phyloP scores from a whole-genome alignment of 2,797 vertebrate species.

The Micrastur ruficollis region DNA sequence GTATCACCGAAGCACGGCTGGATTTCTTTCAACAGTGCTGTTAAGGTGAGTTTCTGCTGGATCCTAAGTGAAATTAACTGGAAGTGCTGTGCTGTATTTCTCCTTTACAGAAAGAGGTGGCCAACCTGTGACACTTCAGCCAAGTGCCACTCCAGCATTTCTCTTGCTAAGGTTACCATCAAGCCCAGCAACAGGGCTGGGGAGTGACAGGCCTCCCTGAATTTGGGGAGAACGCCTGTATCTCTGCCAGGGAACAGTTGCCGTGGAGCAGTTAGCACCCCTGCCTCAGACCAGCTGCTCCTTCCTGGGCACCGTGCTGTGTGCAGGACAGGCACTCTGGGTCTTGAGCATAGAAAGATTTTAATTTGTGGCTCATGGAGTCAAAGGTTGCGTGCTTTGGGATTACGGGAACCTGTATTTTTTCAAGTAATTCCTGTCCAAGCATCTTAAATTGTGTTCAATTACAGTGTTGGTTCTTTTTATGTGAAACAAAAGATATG shows the following conservation, averaged over 20 bases:
- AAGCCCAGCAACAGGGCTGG: background rate
- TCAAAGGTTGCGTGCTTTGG: background rate
- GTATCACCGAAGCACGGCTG: rapidly evolving
- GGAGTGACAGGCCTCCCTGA: background rate
- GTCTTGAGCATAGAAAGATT: background rate
- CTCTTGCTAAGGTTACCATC: background rate
- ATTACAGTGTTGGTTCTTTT: slow-evolving; percentile 33
- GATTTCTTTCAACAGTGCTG: background rate
- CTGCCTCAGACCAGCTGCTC: background rate
- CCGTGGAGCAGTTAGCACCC: background rate
- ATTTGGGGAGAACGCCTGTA: background rate
- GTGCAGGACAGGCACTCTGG: background rate
- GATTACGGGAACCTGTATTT: slow-evolving; percentile 49
- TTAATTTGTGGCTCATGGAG: background rate
- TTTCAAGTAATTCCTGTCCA: slow-evolving; percentile 44
- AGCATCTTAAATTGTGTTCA: slow-evolving; percentile 10
- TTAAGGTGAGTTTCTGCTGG: background rate
- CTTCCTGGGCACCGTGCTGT: background rate
- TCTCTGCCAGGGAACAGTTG: background rate
- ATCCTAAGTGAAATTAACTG: background rate
- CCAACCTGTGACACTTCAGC: background rate
- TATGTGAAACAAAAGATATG: slow-evolving; percentile 47
- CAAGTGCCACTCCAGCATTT: background rate
- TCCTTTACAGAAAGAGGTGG: background rate
- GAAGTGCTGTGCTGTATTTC: slow-evolving; percentile 30